Percentiles rank a stretch among this genome's conserved stretches.
Conservation (phyloP, 2,113 vertebrate genomes). For the Alethe diademata region DNA sequence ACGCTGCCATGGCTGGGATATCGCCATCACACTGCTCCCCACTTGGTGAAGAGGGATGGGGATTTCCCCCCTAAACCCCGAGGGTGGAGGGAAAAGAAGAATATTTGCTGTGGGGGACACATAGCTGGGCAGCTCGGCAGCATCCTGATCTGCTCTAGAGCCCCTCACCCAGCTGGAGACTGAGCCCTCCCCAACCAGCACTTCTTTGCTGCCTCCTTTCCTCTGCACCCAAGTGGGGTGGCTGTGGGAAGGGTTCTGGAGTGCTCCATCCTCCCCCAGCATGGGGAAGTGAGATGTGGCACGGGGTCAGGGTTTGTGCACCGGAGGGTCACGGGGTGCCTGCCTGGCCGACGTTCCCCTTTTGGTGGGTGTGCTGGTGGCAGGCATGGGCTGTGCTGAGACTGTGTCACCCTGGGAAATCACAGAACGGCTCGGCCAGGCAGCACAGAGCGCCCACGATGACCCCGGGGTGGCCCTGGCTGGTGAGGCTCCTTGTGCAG, state of each 20-base stretch:
- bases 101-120: not conserved
- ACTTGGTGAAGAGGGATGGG: rapidly evolving
- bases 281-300: not conserved
- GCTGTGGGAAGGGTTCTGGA: not conserved
- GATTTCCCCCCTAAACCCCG: rapidly evolving
- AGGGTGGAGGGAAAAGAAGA: not conserved
- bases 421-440: not conserved
- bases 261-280: not conserved
- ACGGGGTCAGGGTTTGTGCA: not conserved
- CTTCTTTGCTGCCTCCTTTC: not conserved
- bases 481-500: not conserved
- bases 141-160: not conserved
- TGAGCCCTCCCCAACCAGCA: rapidly evolving
- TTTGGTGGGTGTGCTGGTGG: not conserved
- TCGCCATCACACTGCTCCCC: rapidly evolving
- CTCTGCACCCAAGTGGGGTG: not conserved
- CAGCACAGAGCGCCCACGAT: not conserved
- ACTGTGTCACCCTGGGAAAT: not conserved
- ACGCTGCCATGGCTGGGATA: not conserved
- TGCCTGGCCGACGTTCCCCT: not conserved
- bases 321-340: not conserved
- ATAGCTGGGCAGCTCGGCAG: not conserved
- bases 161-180: not conserved
- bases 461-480: not conserved
- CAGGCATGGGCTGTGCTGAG: rapidly evolving